Base-by-base conservation (phyloP, 1,140 invertebrate species). In the Cheumatopsyche charites region DNA sequence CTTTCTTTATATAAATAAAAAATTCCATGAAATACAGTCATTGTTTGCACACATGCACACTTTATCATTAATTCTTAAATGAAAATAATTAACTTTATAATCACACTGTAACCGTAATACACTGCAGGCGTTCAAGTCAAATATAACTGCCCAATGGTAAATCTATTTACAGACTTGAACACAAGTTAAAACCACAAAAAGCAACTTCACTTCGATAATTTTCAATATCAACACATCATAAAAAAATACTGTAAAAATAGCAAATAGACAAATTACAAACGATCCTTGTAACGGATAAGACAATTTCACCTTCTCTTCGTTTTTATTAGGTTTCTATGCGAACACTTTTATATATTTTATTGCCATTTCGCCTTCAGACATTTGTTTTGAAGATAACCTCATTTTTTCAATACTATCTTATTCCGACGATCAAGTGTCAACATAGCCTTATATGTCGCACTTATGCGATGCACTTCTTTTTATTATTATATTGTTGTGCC, bases 61-160 rank as follows among this genome's bases (percentile, higher is more conserved):
- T n/a, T n/a, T n/a, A n/a, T n/a, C n/a, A n/a, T n/a, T 36, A 36
- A 9, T 36, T 36, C 9, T 36, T 4, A 3, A 36, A 36, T 36
- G 29, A 52, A 52, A 17, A 52, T 17, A 17, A 17, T 17, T 17
- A 52, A 52, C 11, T 62, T 12, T 11, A 26, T 19, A 43, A 11
- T 15, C 62, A 15, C 62, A 65, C 62, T 65, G 62, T 65, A 43
- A 19, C 15, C 41, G 19, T 42, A 42, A 43, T 43, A 65, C 62
- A 42, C 25, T 19, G 62, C 23, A 23, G 23, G 23, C 23, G 13
- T 25, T 17, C 55, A 61, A 65, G 62, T 65, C 62, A 42, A 65
- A 65, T 65, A 65, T 62, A 65, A 65, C 62, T 65, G 29, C n/a
- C 62, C 36, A 43, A 65, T 62, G 62, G 62, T 43, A 65, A 65